A percentile compares a stretch with the other conserved stretches of the same genome.
Conservation (phyloP, 2,113 vertebrate species). For the Hippocampus abdominalis region DNA sequence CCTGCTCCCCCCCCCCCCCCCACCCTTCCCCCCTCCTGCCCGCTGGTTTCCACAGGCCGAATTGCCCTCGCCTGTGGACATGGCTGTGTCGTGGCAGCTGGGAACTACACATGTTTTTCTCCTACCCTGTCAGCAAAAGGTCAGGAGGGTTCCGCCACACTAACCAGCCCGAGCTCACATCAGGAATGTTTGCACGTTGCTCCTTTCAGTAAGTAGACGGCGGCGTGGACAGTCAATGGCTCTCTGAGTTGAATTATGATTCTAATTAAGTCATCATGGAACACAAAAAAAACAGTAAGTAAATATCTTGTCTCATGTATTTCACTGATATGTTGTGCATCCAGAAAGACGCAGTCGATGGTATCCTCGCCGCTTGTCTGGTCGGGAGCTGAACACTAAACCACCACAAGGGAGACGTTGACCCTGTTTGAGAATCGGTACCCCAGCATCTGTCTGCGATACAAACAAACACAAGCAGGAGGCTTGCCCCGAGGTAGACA, state of each 20-base stretch:
- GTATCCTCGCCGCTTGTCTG: constrained; percentile 14
- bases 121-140: constrained; percentile 62
- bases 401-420: constrained; percentile 63
- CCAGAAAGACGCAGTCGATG: background rate
- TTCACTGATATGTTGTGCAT: constrained; percentile 9
- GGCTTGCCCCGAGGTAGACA: constrained; percentile 44
- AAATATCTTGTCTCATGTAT: constrained; percentile 6
- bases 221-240: constrained; percentile 5
- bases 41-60: constrained; percentile 53
- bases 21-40: constrained; percentile 35
- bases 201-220: background rate
- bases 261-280: constrained; percentile 3
- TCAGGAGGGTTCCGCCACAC: constrained; percentile 53
- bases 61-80: constrained; percentile 56
- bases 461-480: constrained; percentile 51
- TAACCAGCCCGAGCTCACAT: constrained; percentile 24
- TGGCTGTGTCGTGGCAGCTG: constrained; percentile 60
- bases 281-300: background rate
- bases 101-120: constrained; percentile 55
- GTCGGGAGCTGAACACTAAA: constrained; percentile 43
- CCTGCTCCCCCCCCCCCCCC: constrained; percentile 43
- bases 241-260: constrained; percentile 15
- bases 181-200: constrained; percentile 8
- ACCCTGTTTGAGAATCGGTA: constrained; percentile 61
- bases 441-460: constrained; percentile 57